Conservation (phyloP, 1,140 invertebrate genomes). For the Macrobrachium rosenbergii region DNA sequence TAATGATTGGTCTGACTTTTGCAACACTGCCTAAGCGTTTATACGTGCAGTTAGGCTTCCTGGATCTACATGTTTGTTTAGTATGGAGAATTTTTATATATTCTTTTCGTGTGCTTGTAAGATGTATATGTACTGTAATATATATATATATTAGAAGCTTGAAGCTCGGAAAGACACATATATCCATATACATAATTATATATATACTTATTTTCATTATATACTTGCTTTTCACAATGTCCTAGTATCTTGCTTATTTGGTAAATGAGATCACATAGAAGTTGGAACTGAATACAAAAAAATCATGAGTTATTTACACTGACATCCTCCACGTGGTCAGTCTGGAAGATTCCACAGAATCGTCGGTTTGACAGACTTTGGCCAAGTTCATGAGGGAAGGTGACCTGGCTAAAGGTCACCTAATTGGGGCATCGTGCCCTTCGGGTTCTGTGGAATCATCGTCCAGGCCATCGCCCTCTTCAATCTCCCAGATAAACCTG, state of each 20-base stretch:
- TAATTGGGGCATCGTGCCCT: background rate
- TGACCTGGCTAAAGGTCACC: constrained; percentile 48
- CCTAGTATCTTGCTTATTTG: background rate
- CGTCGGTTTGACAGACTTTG: constrained; percentile 23
- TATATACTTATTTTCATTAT: background rate
- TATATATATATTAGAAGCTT: constrained; percentile 4
- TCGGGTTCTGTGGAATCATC: constrained; percentile 47
- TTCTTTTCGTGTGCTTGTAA: background rate
- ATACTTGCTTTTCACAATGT: background rate
- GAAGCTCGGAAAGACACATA: background rate
- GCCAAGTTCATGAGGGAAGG: constrained; percentile 51
- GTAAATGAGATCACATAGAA: background rate
- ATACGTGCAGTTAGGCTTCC: too few relatives aligned
- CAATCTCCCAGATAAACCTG: constrained; percentile 61
- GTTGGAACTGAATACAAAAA: background rate
- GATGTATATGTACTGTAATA: background rate
- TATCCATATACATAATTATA: constrained; percentile 9
- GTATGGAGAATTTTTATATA: too few relatives aligned
- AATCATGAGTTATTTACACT: constrained; percentile 13
- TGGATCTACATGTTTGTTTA: too few relatives aligned
- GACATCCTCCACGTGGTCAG: constrained; percentile 42
- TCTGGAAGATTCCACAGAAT: constrained; percentile 32
- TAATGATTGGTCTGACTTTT: too few relatives aligned
- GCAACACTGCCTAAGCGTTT: too few relatives aligned
- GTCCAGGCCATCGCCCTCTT: constrained; percentile 54